Evolutionary conservation across 2,888 invertebrate genomes (phyloP).

Genomic region (Diploptera punctata): DNA sequence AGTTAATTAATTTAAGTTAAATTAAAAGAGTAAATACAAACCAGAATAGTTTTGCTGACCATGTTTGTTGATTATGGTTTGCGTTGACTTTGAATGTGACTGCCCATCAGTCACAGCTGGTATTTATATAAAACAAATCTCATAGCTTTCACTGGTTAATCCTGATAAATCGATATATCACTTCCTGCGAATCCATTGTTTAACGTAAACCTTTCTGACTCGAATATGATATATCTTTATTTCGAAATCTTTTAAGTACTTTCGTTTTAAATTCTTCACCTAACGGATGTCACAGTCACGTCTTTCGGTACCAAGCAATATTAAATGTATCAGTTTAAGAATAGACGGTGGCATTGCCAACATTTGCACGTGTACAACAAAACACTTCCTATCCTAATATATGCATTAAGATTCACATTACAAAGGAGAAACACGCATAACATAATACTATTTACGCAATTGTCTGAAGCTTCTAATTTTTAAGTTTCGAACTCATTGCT

Average conservation of each 20-base stretch:
- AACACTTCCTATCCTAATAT: not conserved
- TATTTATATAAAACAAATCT: constrained; percentile 1
- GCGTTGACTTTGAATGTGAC: not conserved
- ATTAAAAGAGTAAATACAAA: not conserved
- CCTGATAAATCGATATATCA: not conserved
- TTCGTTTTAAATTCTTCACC: not conserved
- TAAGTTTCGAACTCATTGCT: too few relatives aligned
- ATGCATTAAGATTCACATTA: too few relatives aligned
- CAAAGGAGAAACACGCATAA: too few relatives aligned
- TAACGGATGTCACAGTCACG: not conserved
- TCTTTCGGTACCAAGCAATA: too few relatives aligned
- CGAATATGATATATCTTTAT: not conserved
- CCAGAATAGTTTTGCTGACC: not conserved
- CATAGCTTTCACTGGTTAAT: constrained; percentile 1
- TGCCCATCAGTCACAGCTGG: not conserved
- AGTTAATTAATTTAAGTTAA: too few relatives aligned
- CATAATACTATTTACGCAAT: too few relatives aligned
- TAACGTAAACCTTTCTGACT: not conserved
- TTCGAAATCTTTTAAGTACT: too few relatives aligned
- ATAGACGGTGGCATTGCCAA: not conserved
- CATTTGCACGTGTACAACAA: not conserved
- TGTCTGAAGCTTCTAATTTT: too few relatives aligned
- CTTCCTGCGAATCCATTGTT: not conserved
- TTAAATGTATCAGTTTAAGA: not conserved
- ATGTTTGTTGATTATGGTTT: not conserved